Base-by-base conservation (phyloP, 2,797 vertebrate genomes). In the Chanos chanos region DNA sequence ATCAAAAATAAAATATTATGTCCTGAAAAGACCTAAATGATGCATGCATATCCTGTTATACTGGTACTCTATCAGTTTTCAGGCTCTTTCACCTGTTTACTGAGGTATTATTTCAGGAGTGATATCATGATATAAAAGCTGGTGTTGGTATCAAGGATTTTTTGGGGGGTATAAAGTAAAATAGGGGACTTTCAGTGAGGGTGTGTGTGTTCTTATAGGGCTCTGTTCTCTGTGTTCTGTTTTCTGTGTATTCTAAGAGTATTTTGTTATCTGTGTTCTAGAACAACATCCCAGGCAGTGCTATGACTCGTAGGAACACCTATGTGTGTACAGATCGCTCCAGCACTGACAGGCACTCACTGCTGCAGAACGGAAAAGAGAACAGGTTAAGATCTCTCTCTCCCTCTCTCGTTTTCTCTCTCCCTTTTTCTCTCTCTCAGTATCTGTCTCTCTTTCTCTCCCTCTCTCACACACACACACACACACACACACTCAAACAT, bases 291-390 rank as follows among this genome's bases (percentile, higher is more conserved):
- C 94, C 94, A 3, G 91, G 93, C 31, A 94, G 94, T 63, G 86
- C 92, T 61, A 97, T 96, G 94, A 92, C 91, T 13, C 92, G 94
- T 63, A 85, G 94, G 55, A 97, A 97, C 65, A 97, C 94, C 0
- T 96, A 95, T 0, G 94, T 95, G 33, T 97, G 94, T 82, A 94
- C 93, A 0, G 94, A 97, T 63, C 91, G 93, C 51, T 82, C 93
- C 0, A 92, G 90, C 15, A 64, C 90, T 0, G 94, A 97, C 64
- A 86, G 94, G 53, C 94, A 93, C 2, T 91, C 92, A 3, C 83
- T 96, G 22, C 85, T 96, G 78, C 92, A 92, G 74, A 97, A 97
- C 0, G 92, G 94, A 78, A 96, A 96, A 77, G 94, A 96, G 77
- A 95, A 94, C 90, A 96, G 94, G 94, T 96, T 81, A 53, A n/a